A percentile compares a stretch with the other conserved stretches of the same genome.
These are phyloP conservation scores for Eupsittula cactorum DNA, from an alignment of 2,113 vertebrate genomes.

Conservation along the genomic window DNA sequence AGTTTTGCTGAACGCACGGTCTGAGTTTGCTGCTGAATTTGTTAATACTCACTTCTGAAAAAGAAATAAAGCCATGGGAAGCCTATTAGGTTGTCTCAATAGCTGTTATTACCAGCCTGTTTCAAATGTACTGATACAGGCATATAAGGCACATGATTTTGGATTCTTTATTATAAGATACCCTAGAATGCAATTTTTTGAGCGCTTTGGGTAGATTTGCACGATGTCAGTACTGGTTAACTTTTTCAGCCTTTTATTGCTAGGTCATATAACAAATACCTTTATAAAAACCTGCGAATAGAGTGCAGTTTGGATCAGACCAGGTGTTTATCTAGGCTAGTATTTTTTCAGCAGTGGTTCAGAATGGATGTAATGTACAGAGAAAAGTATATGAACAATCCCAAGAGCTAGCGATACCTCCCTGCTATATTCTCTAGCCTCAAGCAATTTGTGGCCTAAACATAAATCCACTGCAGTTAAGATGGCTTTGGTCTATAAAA, in stretches of 20 bases:
- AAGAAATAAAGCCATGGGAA: constrained; percentile 37
- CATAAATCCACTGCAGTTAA: not conserved
- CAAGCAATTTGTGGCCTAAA: not conserved
- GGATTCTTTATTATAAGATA: not conserved
- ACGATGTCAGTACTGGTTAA: not conserved
- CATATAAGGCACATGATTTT: not conserved
- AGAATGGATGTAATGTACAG: not conserved
- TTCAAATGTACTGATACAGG: constrained; percentile 1
- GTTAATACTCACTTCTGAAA: constrained; percentile 30
- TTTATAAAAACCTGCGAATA: not conserved
- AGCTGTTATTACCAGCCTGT: constrained; percentile 20
- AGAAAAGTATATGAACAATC: not conserved
- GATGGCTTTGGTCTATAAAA: not conserved
- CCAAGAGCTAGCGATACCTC: not conserved
- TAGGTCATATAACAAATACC: not conserved
- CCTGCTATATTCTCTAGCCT: not conserved
- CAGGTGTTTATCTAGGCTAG: not conserved
- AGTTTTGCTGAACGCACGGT: constrained; percentile 61
- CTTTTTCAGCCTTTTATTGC: not conserved
- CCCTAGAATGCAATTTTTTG: not conserved
- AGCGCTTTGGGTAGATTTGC: not conserved
- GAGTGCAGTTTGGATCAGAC: not conserved
- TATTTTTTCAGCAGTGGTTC: not conserved
- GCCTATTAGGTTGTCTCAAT: constrained; percentile 21
- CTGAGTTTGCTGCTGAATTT: constrained; percentile 41